Conservation (phyloP, 2,113 vertebrate genomes). For the Ornithorhynchus anatinus region DNA sequence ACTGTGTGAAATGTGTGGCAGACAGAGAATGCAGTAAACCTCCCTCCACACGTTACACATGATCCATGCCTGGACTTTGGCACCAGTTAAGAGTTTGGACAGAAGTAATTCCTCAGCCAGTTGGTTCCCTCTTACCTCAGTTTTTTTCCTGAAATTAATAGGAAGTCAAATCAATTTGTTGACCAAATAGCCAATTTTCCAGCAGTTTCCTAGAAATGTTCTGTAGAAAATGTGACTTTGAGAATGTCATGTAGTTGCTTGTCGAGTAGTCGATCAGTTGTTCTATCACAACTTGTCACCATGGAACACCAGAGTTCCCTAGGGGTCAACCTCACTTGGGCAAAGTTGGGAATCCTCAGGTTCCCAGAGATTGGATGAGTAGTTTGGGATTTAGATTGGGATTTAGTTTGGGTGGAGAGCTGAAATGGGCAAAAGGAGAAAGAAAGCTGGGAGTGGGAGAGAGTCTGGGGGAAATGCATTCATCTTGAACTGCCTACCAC, state of each 20-base stretch:
- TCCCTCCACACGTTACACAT: not conserved
- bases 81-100: not conserved
- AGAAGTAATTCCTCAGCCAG: not conserved
- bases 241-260: not conserved
- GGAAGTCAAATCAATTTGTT: not conserved
- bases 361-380: too few species aligned
- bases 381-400: too few species aligned
- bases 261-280: not conserved
- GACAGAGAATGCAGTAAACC: not conserved
- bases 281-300: too few species aligned
- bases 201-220: not conserved
- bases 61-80: not conserved
- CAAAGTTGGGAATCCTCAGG: too few species aligned
- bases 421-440: too few species aligned
- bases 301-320: too few species aligned
- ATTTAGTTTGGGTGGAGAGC: too few species aligned
- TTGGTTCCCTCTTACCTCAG: not conserved
- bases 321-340: too few species aligned
- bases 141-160: not conserved
- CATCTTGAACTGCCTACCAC: too few species aligned
- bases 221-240: not conserved
- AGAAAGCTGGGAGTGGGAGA: too few species aligned
- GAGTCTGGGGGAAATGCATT: too few species aligned
- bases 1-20: not conserved
- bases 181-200: not conserved